A percentile compares a stretch with the other conserved stretches of the same genome.
phyloP scores from a whole-genome alignment of 2,888 invertebrate species.

The Drosophila vallismaia region DNA sequence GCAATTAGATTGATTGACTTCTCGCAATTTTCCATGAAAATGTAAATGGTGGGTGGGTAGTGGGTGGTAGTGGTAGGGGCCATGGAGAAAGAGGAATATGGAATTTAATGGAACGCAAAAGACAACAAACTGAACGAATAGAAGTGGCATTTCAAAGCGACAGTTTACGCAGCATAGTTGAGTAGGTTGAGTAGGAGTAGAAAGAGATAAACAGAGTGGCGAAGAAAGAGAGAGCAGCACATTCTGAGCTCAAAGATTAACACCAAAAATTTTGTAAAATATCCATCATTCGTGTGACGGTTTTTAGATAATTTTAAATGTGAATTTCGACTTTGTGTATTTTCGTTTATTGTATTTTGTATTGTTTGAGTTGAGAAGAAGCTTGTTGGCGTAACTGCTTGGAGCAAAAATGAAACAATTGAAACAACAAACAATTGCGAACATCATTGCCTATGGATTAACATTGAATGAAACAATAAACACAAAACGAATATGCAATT shows the following conservation, averaged over 20 bases:
- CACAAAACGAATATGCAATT: constrained; percentile 39
- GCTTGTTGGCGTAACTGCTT: constrained; percentile 9
- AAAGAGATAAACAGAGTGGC: constrained; percentile 13
- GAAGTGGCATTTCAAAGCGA: constrained; percentile 30
- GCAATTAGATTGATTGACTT: constrained; percentile 25
- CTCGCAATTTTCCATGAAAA: constrained; percentile 5
- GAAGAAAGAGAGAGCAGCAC: constrained; percentile 34
- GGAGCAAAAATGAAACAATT: constrained; percentile 18
- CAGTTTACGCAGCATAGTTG: constrained; percentile 9
- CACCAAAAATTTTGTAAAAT: constrained; percentile 28
- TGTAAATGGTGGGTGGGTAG: background rate
- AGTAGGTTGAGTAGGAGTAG: constrained; percentile 2
- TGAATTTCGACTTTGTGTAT: constrained; percentile 17
- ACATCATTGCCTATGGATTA: constrained; percentile 33
- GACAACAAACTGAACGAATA: constrained; percentile 25
- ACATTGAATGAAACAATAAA: constrained; percentile 54
- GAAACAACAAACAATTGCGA: constrained; percentile 46
- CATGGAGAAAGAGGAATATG: constrained; percentile 10
- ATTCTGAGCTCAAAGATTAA: constrained; percentile 27
- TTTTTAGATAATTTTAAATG: constrained; percentile 17
- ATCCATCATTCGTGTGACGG: background rate
- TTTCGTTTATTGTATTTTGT: constrained; percentile 7
- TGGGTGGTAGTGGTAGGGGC: constrained; percentile 6
- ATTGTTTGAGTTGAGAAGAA: constrained; percentile 17
- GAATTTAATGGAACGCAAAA: constrained; percentile 8